Evolutionary conservation across 2,888 invertebrate genomes (phyloP).

Genomic region (Cryptophagus acutangulus): DNA sequence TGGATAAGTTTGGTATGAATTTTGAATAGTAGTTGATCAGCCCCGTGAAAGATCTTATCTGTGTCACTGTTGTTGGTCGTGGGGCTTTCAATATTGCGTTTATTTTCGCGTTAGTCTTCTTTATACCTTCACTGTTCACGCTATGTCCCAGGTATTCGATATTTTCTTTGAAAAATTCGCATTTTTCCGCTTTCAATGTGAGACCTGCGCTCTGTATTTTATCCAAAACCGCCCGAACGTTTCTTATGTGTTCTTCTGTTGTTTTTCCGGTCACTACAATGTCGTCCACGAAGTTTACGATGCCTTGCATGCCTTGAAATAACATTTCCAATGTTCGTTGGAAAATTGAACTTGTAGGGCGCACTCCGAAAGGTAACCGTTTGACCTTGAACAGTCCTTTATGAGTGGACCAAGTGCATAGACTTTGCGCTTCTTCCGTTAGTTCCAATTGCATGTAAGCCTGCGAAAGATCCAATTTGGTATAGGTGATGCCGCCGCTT

Average conservation of each 20-base stretch:
- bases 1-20: conserved; percentile 10
- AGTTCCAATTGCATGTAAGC: conserved; percentile 1
- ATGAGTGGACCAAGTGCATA: not conserved
- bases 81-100: conserved; percentile 16
- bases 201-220: not conserved
- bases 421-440: not conserved
- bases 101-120: conserved; percentile 9
- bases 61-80: conserved; percentile 8
- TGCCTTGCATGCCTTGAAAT: conserved; percentile 6
- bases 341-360: not conserved
- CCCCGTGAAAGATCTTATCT: not conserved
- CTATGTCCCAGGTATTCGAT: conserved; percentile 25
- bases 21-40: conserved; percentile 1
- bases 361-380: not conserved
- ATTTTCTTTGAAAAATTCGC: conserved; percentile 21
- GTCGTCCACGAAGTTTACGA: conserved; percentile 18
- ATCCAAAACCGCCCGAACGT: conserved; percentile 1
- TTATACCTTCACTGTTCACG: conserved; percentile 24
- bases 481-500: not conserved
- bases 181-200: conserved; percentile 23
- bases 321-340: conserved; percentile 5
- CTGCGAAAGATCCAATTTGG: not conserved
- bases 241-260: conserved; percentile 12
- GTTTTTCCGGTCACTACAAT: conserved; percentile 22
- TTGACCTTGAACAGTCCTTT: not conserved